Evolutionary conservation across 2,113 vertebrate species (phyloP).

Genomic region (Atlantisia rogersi): DNA sequence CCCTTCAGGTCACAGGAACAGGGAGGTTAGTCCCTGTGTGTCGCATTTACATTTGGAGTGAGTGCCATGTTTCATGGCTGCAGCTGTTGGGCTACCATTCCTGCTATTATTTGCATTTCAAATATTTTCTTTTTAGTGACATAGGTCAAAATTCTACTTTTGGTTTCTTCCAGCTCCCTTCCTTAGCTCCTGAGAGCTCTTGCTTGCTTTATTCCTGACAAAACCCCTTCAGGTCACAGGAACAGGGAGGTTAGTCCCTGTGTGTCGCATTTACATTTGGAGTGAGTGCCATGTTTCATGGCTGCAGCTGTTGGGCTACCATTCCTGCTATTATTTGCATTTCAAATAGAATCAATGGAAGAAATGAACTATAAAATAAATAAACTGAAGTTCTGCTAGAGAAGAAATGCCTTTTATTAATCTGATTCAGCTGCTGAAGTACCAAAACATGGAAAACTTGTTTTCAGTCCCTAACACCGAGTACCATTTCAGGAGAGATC

Average conservation of each 20-base stretch:
- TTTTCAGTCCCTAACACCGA: neutral
- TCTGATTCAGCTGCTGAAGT: neutral
- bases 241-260: neutral
- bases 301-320: conserved; percentile 46
- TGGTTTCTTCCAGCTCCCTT: neutral
- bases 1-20: neutral
- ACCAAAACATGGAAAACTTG: neutral
- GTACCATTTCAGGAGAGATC: neutral
- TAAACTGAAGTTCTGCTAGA: conserved; percentile 21
- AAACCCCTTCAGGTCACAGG: neutral
- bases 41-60: neutral
- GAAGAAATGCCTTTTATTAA: conserved; percentile 42
- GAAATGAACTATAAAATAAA: conserved; percentile 46
- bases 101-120: conserved; percentile 67
- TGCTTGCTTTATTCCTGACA: neutral
- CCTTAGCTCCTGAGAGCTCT: neutral
- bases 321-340: conserved; percentile 57
- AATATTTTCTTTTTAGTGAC: too few relatives aligned
- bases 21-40: neutral
- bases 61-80: neutral
- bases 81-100: conserved; percentile 40
- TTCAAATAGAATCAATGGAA: conserved; percentile 59
- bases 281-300: neutral
- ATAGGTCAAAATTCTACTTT: neutral
- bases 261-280: neutral